Conservation (phyloP, 64 coral and sea anemone genomes). For the Exaiptasia diaphana region DNA sequence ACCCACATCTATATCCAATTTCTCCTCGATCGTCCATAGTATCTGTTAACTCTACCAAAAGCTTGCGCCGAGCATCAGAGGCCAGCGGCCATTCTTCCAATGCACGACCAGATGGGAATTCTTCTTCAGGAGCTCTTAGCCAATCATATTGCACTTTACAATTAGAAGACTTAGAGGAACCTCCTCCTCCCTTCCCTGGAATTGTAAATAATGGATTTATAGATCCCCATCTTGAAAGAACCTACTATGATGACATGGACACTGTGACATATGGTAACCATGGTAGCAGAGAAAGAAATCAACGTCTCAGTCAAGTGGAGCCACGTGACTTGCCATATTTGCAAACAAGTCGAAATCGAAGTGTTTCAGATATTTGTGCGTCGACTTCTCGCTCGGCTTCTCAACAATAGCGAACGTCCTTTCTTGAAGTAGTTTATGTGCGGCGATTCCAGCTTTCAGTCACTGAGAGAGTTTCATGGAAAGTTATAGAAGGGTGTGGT, state of each 20-base stretch:
- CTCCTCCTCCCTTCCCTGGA: background rate
- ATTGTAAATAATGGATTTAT: background rate
- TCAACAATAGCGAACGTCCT: no score
- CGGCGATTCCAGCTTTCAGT: no score
- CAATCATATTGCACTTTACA: background rate
- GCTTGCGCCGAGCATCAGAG: constrained; percentile 10
- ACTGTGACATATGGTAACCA: background rate
- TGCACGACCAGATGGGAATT: background rate
- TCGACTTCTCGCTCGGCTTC: background rate
- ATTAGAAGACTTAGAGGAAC: background rate
- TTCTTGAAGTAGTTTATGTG: no score
- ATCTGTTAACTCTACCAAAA: background rate
- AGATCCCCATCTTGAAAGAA: background rate
- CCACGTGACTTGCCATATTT: no score
- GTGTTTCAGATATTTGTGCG: background rate
- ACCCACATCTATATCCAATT: constrained; percentile 63
- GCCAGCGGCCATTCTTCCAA: background rate
- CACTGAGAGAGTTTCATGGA: no score
- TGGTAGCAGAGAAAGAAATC: no score
- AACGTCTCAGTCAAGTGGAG: no score
- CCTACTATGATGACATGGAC: background rate
- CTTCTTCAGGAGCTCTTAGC: background rate
- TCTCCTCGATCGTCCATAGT: constrained; percentile 48
- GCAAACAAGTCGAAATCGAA: no score
- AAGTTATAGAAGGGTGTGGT: no score